phyloP scores from a whole-genome alignment of 1,140 invertebrate genomes.

The Neuroterus valhalla region DNA sequence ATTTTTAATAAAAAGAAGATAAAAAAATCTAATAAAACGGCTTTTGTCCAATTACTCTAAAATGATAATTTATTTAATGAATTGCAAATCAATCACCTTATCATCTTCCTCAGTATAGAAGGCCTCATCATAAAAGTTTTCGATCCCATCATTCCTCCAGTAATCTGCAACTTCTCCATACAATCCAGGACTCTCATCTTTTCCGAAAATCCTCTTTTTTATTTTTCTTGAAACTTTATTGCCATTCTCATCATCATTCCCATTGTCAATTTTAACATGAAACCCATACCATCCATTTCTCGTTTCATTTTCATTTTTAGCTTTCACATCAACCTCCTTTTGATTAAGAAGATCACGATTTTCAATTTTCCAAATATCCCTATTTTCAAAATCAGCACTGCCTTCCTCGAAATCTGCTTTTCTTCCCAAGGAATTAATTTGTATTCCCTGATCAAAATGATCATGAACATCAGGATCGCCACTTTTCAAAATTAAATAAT shows the following conservation, averaged over 20 bases:
- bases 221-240: not conserved
- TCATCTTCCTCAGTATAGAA: not conserved
- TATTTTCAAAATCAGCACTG: not conserved
- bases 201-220: constrained; percentile 34
- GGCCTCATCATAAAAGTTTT: constrained; percentile 34
- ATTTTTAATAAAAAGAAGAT: too few species aligned
- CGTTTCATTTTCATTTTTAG: constrained; percentile 27
- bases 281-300: not conserved
- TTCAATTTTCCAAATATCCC: constrained; percentile 11
- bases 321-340: not conserved
- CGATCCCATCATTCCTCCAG: constrained; percentile 50
- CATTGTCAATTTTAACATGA: not conserved
- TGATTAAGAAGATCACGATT: constrained; percentile 1
- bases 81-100: not conserved
- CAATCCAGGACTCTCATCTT: constrained; percentile 62
- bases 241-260: not conserved
- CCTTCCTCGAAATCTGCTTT: constrained; percentile 11
- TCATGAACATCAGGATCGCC: constrained; percentile 56
- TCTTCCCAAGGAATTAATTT: constrained; percentile 23
- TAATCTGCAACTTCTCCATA: constrained; percentile 63
- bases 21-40: too few species aligned
- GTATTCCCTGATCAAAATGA: constrained; percentile 49
- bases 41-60: too few species aligned
- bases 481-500: constrained; percentile 58
- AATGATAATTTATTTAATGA: too few species aligned